Percentiles rank a stretch among this genome's conserved stretches.
phyloP scores from a whole-genome alignment of 1,140 invertebrate species.

The Tenebrio molitor region DNA sequence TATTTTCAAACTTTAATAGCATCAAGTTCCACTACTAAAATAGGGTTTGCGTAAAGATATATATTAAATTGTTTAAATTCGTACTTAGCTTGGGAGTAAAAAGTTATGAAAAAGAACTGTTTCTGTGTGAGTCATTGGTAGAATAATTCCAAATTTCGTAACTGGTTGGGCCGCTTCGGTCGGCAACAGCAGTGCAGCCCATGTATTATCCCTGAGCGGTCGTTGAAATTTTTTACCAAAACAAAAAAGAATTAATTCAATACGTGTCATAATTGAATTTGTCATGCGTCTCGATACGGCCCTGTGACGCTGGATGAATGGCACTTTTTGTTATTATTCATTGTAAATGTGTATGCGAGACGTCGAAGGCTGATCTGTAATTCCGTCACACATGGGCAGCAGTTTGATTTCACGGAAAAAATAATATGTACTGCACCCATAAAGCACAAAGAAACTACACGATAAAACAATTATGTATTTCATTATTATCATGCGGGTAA shows the following conservation, averaged over 20 bases:
- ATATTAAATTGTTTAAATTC: no score
- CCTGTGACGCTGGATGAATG: constrained; percentile 37
- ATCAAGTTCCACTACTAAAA: no score
- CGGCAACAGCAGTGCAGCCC: no score
- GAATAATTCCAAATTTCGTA: no score
- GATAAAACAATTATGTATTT: constrained; percentile 30
- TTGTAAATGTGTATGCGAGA: constrained; percentile 25
- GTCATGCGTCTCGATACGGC: constrained; percentile 42
- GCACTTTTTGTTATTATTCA: constrained; percentile 31
- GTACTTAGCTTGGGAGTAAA: no score
- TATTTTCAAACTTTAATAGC: no score
- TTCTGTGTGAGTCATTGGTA: no score
- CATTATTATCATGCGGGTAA: constrained; percentile 16
- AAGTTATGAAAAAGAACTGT: no score
- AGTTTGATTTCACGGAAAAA: constrained; percentile 23
- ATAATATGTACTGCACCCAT: constrained; percentile 21
- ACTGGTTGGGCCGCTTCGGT: no score
- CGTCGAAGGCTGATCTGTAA: constrained; percentile 28
- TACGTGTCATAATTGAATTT: constrained; percentile 41
- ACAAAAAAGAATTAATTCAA: constrained; percentile 31
- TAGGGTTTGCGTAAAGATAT: no score
- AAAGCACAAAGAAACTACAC: constrained; percentile 1
- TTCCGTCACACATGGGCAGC: constrained; percentile 26
- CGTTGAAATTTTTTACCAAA: constrained; percentile 10
- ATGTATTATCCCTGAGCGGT: no score